phyloP scores from a whole-genome alignment of 2,888 invertebrate species.

The Dynastes tityus region DNA sequence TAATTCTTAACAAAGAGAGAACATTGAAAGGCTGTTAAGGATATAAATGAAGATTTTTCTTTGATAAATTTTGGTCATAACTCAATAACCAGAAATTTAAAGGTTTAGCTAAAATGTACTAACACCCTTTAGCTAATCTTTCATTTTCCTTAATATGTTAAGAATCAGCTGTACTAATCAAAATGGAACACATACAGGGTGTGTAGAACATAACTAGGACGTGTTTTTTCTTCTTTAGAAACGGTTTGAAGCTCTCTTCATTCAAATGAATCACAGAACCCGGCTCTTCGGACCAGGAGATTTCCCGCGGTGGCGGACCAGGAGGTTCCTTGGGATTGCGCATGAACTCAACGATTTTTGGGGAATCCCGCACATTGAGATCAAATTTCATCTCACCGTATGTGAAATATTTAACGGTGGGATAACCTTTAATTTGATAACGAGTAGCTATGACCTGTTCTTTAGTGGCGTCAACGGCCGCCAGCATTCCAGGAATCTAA shows the following conservation, averaged over 20 bases:
- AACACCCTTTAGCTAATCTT: too few relatives aligned
- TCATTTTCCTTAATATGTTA: background rate
- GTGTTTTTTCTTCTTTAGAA: slow-evolving; percentile 89
- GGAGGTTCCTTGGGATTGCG: slow-evolving; percentile 87
- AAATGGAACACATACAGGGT: slow-evolving; percentile 80
- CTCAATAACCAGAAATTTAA: too few relatives aligned
- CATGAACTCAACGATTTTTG: slow-evolving; percentile 88
- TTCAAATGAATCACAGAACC: slow-evolving; percentile 85
- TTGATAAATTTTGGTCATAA: too few relatives aligned
- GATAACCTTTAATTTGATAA: slow-evolving; percentile 85
- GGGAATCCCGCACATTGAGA: slow-evolving; percentile 83
- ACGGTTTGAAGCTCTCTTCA: slow-evolving; percentile 80
- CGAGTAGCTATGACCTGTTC: slow-evolving; percentile 79
- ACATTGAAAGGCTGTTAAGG: too few relatives aligned
- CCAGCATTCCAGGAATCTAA: slow-evolving; percentile 82
- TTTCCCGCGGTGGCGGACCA: slow-evolving; percentile 83
- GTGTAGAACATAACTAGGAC: slow-evolving; percentile 93
- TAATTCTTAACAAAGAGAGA: too few relatives aligned
- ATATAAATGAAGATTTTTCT: too few relatives aligned
- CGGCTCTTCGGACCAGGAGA: slow-evolving; percentile 85
- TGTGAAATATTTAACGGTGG: slow-evolving; percentile 85
- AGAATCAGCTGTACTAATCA: background rate
- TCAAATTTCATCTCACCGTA: slow-evolving; percentile 86
- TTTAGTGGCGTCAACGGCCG: slow-evolving; percentile 90
- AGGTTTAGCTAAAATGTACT: too few relatives aligned